Percentiles rank a stretch among this genome's conserved stretches.
Evolutionary conservation across 2,113 vertebrate genomes (phyloP).

Genomic region (Actenoides hombroni): DNA sequence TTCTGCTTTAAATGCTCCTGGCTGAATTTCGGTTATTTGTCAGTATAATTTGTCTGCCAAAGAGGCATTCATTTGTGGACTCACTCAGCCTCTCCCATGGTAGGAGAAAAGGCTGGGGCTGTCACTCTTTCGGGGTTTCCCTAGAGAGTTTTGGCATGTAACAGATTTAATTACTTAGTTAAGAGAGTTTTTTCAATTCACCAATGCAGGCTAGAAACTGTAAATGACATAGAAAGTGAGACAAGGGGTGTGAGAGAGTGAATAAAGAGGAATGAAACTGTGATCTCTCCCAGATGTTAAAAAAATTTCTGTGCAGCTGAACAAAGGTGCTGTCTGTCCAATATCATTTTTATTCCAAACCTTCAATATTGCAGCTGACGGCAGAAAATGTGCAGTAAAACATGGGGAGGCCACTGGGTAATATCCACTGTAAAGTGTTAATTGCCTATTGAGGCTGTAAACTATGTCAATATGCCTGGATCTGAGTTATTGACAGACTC

Average conservation of each 20-base stretch:
- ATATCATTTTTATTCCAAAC: slow-evolving; percentile 79
- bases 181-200: slow-evolving; percentile 13
- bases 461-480: slow-evolving; percentile 76
- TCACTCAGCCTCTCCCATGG: background rate
- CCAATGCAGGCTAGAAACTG: background rate
- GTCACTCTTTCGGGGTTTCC: background rate
- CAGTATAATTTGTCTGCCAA: background rate
- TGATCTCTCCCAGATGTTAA: slow-evolving; percentile 57
- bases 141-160: background rate
- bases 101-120: background rate
- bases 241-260: background rate
- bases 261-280: slow-evolving; percentile 47
- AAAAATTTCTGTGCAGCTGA: slow-evolving; percentile 8
- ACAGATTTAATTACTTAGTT: slow-evolving; percentile 30
- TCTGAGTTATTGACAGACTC: slow-evolving; percentile 79
- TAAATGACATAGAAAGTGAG: background rate
- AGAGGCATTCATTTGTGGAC: background rate
- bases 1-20: background rate
- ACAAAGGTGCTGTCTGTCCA: slow-evolving; percentile 65
- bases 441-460: slow-evolving; percentile 85
- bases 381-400: slow-evolving; percentile 81
- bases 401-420: slow-evolving; percentile 76
- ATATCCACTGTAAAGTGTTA: slow-evolving; percentile 85
- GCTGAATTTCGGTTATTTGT: background rate
- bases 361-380: slow-evolving; percentile 72